Percentiles rank a stretch among this genome's conserved stretches.
phyloP scores from a whole-genome alignment of 2,113 vertebrate genomes.

The Cottus gobio region DNA sequence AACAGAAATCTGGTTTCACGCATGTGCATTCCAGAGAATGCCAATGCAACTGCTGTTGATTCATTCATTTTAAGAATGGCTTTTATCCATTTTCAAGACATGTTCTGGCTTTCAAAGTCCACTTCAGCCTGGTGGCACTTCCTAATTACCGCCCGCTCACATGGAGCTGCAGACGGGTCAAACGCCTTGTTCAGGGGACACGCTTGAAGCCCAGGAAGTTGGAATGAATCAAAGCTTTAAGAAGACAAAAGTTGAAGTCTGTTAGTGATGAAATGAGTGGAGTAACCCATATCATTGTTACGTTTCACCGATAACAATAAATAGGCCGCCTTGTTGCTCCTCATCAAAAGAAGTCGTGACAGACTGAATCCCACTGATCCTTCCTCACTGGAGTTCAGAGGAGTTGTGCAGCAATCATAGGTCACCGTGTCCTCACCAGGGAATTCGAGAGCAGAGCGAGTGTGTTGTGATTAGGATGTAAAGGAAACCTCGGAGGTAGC shows the following conservation, averaged over 20 bases:
- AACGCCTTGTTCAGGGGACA: constrained; percentile 22
- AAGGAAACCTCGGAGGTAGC: not conserved
- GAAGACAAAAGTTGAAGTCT: constrained; percentile 13
- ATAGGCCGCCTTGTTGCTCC: constrained; percentile 31
- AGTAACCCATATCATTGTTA: constrained; percentile 16
- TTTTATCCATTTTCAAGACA: not conserved
- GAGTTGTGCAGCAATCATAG: constrained; percentile 39
- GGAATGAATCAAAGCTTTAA: constrained; percentile 32
- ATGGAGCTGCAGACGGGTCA: constrained; percentile 33
- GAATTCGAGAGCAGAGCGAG: constrained; percentile 44
- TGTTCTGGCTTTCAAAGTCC: constrained; percentile 14
- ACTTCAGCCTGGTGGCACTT: not conserved
- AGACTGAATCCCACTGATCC: constrained; percentile 55
- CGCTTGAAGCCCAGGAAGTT: not conserved
- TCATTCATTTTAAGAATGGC: not conserved
- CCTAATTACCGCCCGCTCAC: constrained; percentile 30
- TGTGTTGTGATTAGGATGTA: constrained; percentile 38
- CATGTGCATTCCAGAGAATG: not conserved
- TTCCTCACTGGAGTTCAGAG: constrained; percentile 54
- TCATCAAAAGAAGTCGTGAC: constrained; percentile 54
- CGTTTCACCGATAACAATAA: constrained; percentile 15
- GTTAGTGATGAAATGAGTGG: constrained; percentile 2
- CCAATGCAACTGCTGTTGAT: not conserved
- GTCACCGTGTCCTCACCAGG: constrained; percentile 55
- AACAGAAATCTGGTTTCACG: not conserved